Base-by-base conservation (phyloP, 2,888 invertebrate species). In the Dolichomitus sp. region DNA sequence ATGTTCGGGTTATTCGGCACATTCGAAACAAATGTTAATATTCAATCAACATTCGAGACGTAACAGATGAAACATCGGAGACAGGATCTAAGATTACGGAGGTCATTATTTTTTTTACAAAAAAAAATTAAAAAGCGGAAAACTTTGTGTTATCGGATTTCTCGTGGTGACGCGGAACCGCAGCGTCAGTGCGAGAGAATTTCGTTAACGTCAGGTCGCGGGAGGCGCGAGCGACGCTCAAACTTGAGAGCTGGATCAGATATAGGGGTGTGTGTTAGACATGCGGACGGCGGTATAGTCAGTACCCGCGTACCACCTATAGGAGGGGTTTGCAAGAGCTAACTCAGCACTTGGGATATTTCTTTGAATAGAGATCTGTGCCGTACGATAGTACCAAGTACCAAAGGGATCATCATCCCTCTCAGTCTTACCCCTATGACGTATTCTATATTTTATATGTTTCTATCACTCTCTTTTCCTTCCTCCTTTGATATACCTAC, bases 291-390 rank as follows among this genome's bases (percentile, higher is more conserved):
- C 23, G 52, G 33, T n/a, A 57, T n/a, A 30, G 12, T 14, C 5
- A n/a, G 37, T n/a, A 61, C 19, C 33, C 59, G 65, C 63, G 75
- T 63, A 40, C 78, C 48, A 57, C 54, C 63, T 85, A 85, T 77
- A 79, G 11, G 27, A 78, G 59, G 81, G 85, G 84, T 74, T 77
- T 77, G 81, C 80, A 72, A 79, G 86, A 86, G 87, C 90, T 86
- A 89, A 88, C 90, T 90, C 90, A 88, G 90, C 90, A 89, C 90
- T 88, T 89, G 87, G 82, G 88, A 89, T 88, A 90, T 91, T 91
- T 90, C 90, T 91, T 90, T 91, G 91, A 92, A 92, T 91, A 91
- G 88, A 92, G 92, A 92, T 92, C 90, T 89, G 88, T 90, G 92
- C 84, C 91, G 88, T 69, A 87, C 87, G 92, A 92, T 92, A 91